Evolutionary conservation across 2,888 invertebrate species (phyloP), one percentile per base, ranked within the genome.

Genomic region (Cephus rjabovi): DNA sequence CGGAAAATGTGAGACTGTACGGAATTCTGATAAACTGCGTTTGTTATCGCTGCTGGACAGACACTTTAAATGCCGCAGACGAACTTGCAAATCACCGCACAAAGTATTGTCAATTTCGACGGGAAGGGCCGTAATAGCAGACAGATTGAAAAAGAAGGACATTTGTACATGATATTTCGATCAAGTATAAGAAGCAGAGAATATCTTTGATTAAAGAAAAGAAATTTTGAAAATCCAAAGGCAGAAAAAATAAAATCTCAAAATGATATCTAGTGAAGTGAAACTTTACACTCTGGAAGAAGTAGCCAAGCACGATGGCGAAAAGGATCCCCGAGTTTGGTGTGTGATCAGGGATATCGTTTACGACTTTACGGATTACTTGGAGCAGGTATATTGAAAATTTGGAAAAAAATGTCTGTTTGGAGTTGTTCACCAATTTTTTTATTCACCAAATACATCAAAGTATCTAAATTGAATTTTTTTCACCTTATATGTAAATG

Each of bases 361-460:
- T 4, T 96, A 96, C 87, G 95, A 96, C 90, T 93, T 95, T 82
- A 95, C 95, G 3, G 91, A 92, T 12, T 96, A 95, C 86, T 81
- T 94, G 1, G 86, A 93, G 11, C 93, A 95, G 92, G 95, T 95
- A 89, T 89, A 2, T 23, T 56, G 9, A 56, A 56, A 23, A 56
- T 23, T 40, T 56, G 6, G 15, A 56, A 56, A 56, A 56, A 9
- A 23, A 9, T 2, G 0, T 56, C 56, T 9, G 0, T 23, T 23
- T 56, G 0, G 23, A 56, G 9, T 56, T 56, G 9, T 56, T 56
- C 1, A 23, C 2, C 1, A 56, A 56, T 56, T 23, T 56, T 23
- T 56, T 23, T 23, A 56, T 56, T 56, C 23, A 23, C 23, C 2
- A 56, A 56, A 56, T 56, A 56, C 56, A 56, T 15, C 9, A 56